Percentiles rank a stretch among this genome's conserved stretches.
phyloP scores from a whole-genome alignment of 2,888 invertebrate genomes.

The Oscheius sp. region DNA sequence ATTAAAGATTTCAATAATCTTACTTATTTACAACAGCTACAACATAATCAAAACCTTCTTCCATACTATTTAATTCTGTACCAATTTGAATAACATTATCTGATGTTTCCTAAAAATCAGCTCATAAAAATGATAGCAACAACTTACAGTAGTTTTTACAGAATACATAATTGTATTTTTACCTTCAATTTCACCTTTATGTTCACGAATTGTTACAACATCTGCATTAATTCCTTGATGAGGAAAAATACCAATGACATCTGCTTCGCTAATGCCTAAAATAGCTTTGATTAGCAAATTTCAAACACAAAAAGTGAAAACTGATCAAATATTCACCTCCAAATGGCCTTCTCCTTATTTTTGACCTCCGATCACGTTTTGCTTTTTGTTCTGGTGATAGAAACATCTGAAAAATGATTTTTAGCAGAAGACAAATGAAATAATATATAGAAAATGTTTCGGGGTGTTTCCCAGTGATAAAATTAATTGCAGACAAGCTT shows the following conservation, averaged over 20 bases:
- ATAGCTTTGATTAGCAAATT: background rate
- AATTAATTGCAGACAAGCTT: too few species aligned
- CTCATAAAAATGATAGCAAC: background rate
- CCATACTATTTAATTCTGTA: conserved; percentile 42
- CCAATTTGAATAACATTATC: conserved; percentile 51
- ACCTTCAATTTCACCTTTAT: conserved; percentile 2
- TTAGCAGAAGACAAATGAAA: background rate
- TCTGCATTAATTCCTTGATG: conserved; percentile 43
- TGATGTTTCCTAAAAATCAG: background rate
- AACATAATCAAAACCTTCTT: conserved; percentile 57
- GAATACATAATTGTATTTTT: conserved; percentile 40
- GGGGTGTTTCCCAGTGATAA: too few species aligned
- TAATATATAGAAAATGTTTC: too few species aligned
- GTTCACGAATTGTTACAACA: conserved; percentile 27
- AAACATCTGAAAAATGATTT: conserved; percentile 29
- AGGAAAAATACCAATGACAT: conserved; percentile 46
- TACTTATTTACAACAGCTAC: conserved; percentile 52
- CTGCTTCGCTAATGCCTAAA: conserved; percentile 37
- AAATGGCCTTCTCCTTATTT: conserved; percentile 32
- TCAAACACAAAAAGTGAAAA: background rate
- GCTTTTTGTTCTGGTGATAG: conserved; percentile 25
- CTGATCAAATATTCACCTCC: background rate
- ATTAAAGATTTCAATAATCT: background rate
- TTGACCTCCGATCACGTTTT: conserved; percentile 13
- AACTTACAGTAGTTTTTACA: conserved; percentile 37